Base-by-base conservation (phyloP, 2,888 invertebrate genomes). In the Epinotia bilunana region DNA sequence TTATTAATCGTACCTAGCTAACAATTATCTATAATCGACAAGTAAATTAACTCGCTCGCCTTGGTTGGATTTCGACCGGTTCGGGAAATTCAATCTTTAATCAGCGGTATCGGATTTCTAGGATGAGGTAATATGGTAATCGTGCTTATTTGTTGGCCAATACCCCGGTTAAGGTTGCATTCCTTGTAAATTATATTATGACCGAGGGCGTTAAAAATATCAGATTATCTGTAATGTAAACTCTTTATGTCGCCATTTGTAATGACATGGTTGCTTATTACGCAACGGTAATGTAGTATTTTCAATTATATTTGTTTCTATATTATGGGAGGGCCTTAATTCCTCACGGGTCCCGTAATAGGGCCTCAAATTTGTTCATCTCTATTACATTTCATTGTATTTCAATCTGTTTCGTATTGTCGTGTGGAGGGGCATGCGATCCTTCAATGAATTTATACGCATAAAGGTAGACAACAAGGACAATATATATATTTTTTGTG, bases 11-110 rank as follows among this genome's bases (percentile, higher is more conserved):
- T 39, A 12, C 12, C 39, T 43, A 63, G 12, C 72, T 61, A 71
- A 67, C 67, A 75, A 72, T 72, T 75, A 75, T 20, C 62, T 57
- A 71, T 62, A 67, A 75, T 75, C 60, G 71, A 71, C 23, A 39
- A 70, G 64, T n/a, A 55, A 64, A 74, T 74, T 61, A 57, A 62
- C 61, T 55, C 13, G 61, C 62, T 71, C 4, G 49, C 70, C 60
- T 71, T 28, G 71, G 58, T n/a, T 71, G 65, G 67, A 28, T 75
- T 71, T 61, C 65, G 67, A 67, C 55, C 65, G 67, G 55, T 62
- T 72, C 28, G 28, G 55, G 60, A 70, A 62, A 63, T 69, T 43
- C 9, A 43, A 72, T 63, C 72, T 63, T 33, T 62, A 23, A 33
- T 57, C 55, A 12, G 72, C 39, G 3, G 39, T 16, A 60, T 69